Evolutionary conservation across 2,888 invertebrate species (phyloP), one percentile per base, ranked within the genome.

Genomic region (Cephus runcator): DNA sequence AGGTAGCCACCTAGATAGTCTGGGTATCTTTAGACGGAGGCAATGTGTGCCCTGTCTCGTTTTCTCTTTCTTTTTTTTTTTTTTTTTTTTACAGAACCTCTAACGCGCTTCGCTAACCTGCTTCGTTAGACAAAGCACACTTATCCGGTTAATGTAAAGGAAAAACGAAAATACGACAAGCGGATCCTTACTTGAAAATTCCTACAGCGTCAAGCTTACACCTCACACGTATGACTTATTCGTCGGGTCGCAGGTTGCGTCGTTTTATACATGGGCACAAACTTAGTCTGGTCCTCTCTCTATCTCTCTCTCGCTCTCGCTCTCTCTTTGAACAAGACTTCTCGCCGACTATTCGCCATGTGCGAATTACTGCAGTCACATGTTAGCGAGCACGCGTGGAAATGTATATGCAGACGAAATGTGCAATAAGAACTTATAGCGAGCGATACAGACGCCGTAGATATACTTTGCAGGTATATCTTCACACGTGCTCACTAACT

Each of bases 1-100:
- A 92, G 93, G 92, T 92, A 92, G 88, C 86, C 87, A 86, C 84
- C 75, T 56, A 56, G 56, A 23, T 56, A 56, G 56, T 56, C 56
- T 56, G 56, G 56, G 56, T 56, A 56, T 56, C 56, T 23, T 56
- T 23, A 3, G 56, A 56, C 23, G 23, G 56, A 0, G 23, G 2
- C 56, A 56, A 6, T 56, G 56, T 56, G 23, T 56, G 56, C 23
- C 56, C 23, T 56, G 56, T 23, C 56, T 15, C 23, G 56, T 56
- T 56, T 56, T 23, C 6, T 4, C 23, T 6, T 2, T 69, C 40
- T 9, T 0, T 31, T 2, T 0, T 31, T 1, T 69, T 15, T 4
- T 40, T 6, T 56, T 15, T 56, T 71, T 75, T 34, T 56, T 71
- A 69, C 36, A 75, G 76, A 40, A 75, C 35, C 75, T 75, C 75